Conservation (phyloP, 2,797 vertebrate species). For the Threskiornis aethiopicus region DNA sequence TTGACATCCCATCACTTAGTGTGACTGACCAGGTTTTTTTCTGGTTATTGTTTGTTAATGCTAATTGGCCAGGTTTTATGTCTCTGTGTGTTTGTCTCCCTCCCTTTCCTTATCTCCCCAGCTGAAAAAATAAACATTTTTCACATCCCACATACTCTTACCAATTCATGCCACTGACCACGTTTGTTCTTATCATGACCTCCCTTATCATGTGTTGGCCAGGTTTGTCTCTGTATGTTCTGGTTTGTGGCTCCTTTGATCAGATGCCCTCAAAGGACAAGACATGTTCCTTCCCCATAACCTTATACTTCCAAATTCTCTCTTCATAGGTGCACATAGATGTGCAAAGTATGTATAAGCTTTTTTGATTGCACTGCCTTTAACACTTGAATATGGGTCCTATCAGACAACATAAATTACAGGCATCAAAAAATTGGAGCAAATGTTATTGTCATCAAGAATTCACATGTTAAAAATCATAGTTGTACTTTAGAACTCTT, state of each 20-base stretch:
- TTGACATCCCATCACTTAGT: background rate
- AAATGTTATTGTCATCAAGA: background rate
- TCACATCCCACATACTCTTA: background rate
- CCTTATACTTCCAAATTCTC: background rate
- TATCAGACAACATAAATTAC: background rate
- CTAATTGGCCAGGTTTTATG: background rate
- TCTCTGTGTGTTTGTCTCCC: background rate
- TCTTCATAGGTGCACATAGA: background rate
- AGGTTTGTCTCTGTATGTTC: background rate
- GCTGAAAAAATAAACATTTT: background rate
- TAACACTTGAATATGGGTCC: background rate
- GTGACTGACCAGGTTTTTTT: background rate
- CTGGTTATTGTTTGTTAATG: background rate
- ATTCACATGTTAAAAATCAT: background rate
- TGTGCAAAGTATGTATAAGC: background rate
- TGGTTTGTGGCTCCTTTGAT: background rate
- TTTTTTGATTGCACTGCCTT: background rate
- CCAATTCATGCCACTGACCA: background rate
- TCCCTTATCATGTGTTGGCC: background rate
- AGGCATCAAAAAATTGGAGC: background rate
- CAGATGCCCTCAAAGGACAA: background rate
- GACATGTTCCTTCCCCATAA: fast-evolving
- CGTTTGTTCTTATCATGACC: background rate
- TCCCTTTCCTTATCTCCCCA: fast-evolving
- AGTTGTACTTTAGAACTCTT: background rate